Conservation (phyloP, 2,888 invertebrate species). For the Ganaspis brasiliensis region DNA sequence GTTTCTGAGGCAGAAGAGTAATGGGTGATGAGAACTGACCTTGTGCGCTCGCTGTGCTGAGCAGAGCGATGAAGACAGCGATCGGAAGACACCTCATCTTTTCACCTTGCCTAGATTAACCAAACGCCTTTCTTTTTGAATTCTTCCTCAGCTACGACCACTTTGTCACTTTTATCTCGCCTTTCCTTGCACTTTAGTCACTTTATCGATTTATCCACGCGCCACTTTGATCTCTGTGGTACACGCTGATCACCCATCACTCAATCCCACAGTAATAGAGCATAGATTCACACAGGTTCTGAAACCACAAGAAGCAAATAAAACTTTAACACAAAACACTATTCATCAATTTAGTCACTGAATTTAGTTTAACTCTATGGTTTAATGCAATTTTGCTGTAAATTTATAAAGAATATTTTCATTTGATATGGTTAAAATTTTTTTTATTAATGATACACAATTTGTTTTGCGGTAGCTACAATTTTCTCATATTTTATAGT, state of each 20-base stretch:
- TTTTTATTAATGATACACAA: too few relatives aligned
- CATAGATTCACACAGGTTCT: neutral
- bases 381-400: too few relatives aligned
- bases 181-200: constrained; percentile 35
- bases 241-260: constrained; percentile 42
- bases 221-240: constrained; percentile 41
- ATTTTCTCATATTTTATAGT: too few relatives aligned
- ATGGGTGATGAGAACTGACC: constrained; percentile 69
- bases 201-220: constrained; percentile 42
- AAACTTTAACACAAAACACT: neutral
- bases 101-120: constrained; percentile 23
- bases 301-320: constrained; percentile 1
- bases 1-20: neutral
- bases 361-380: too few relatives aligned
- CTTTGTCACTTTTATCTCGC: constrained; percentile 41
- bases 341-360: too few relatives aligned
- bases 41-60: constrained; percentile 75
- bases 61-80: constrained; percentile 70
- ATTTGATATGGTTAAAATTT: too few relatives aligned
- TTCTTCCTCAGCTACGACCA: constrained; percentile 31
- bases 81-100: constrained; percentile 72
- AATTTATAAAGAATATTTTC: too few relatives aligned
- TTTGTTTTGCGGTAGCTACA: too few relatives aligned
- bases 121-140: constrained; percentile 32
- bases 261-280: constrained; percentile 16